Base-by-base conservation (phyloP, 2,113 vertebrate genomes). In the Zapornia atra region DNA sequence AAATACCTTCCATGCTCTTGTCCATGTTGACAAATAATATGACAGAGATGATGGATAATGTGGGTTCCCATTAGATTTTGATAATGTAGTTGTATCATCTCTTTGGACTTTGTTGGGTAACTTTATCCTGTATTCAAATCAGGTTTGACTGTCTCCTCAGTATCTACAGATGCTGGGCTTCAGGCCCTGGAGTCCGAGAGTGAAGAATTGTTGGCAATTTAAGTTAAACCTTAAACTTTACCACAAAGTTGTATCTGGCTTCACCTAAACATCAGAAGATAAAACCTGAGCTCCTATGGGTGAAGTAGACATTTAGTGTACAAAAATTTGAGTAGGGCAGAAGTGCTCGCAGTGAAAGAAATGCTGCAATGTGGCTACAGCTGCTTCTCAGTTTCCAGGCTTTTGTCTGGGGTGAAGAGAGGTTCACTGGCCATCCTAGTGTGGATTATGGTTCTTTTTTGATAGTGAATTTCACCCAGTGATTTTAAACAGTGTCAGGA, bases 1-100 rank as follows among this genome's bases (percentile, higher is more conserved):
- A 92, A 89, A 92, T 87, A 68, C 24, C 25, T 91, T 89, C 25
- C 42, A 20, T 79, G 17, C 53, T 79, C 10, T 72, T 79, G 75
- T 89, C 83, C 44, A 31, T 87, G 65, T 80, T 92, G 91, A 80
- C 70, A 95, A 96, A 91, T 89, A 94, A 72, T 57, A 50, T 20
- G 70, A 75, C 42, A 72, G 40, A 84, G 22, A 65, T 87, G 84
- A 70, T 8, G 24, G 83, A 90, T 88, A 87, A 69, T 60, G 14
- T 36, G 48, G 10, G 26, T 40, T 89, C 65, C 53, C 44, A 44
- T 79, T 72, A 91, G 78, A 76, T 87, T 85, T 79, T 73, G 48
- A 40, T 75, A 29, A 40, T 69, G 33, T 82, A 76, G 73, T 72
- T 84, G 14, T 88, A 60, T 84, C 46, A 78, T 86, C 48, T 70